Evolutionary conservation across 2,797 vertebrate species (phyloP).

Genomic region (Thamnophis elegans): DNA sequence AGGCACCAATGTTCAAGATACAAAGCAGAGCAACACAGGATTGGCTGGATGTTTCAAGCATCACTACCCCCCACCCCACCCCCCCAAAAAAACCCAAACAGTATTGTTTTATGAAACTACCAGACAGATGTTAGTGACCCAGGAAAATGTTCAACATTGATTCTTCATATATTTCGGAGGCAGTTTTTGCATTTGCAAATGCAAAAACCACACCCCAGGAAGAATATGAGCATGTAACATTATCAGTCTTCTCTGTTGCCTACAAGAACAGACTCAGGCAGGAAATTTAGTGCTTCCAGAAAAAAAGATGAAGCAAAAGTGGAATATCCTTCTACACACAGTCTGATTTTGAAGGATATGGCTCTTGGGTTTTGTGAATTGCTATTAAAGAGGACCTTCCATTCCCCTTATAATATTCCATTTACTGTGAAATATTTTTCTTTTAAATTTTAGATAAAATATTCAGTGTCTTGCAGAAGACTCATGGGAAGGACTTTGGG

Average conservation of each 20-base stretch:
- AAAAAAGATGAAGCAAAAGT: background rate
- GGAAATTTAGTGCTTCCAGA: background rate
- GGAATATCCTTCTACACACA: background rate
- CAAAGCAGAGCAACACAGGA: background rate
- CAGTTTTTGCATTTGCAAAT: background rate
- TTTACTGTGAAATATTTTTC: background rate
- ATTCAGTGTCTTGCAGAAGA: background rate
- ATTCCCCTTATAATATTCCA: background rate
- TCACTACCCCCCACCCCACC: no score
- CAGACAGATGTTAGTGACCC: background rate
- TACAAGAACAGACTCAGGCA: background rate
- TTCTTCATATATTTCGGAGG: background rate
- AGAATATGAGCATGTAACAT: background rate
- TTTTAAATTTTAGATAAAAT: background rate
- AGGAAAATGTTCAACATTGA: background rate
- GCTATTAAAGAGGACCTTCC: background rate
- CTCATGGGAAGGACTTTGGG: background rate
- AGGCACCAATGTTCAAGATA: background rate
- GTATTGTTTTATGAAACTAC: background rate
- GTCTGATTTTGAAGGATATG: background rate
- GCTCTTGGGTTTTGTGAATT: background rate
- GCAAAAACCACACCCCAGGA: background rate
- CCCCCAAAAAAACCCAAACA: no score
- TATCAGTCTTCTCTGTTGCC: background rate
- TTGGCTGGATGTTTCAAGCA: background rate